These are phyloP conservation scores for Tachina lurida DNA, from an alignment of 2,888 invertebrate species.

Conservation along the genomic window DNA sequence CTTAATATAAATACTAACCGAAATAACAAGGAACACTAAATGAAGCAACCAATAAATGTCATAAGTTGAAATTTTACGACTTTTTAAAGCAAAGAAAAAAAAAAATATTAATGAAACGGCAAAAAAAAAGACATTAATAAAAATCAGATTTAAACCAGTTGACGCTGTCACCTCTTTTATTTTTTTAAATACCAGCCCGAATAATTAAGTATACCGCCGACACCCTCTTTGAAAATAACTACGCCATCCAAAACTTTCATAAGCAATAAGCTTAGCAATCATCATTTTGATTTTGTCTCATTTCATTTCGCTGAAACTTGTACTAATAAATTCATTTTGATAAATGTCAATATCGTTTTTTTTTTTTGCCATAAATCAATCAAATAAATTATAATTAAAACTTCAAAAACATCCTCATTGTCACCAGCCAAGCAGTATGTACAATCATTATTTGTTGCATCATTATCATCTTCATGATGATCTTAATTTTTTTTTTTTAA, in stretches of 20 bases:
- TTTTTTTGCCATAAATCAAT: slow-evolving; percentile 72
- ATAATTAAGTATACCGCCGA: slow-evolving; percentile 4
- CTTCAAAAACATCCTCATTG: slow-evolving; percentile 54
- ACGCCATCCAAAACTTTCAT: slow-evolving; percentile 23
- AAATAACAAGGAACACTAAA: slow-evolving; percentile 67
- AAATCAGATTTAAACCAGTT: slow-evolving; percentile 67
- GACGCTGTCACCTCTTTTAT: slow-evolving; percentile 60
- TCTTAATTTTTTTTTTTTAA: slow-evolving; percentile 9
- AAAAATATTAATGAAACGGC: slow-evolving; percentile 23
- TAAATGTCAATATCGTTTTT: slow-evolving; percentile 60
- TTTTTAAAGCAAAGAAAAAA: slow-evolving; percentile 38
- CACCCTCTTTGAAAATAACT: slow-evolving; percentile 8
- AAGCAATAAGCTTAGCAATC: slow-evolving; percentile 11
- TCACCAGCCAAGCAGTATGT: slow-evolving; percentile 29
- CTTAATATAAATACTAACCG: slow-evolving; percentile 31
- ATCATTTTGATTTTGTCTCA: slow-evolving; percentile 23
- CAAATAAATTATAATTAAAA: slow-evolving; percentile 73
- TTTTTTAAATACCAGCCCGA: neutral
- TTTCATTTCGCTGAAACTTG: slow-evolving; percentile 57
- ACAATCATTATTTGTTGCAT: slow-evolving; percentile 7
- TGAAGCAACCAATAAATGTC: slow-evolving; percentile 63
- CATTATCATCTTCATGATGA: slow-evolving; percentile 17
- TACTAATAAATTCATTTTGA: slow-evolving; percentile 70
- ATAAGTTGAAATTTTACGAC: slow-evolving; percentile 67
- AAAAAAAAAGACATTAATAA: slow-evolving; percentile 58